Percentiles rank a stretch among this genome's conserved stretches.
phyloP scores from a whole-genome alignment of 2,113 vertebrate genomes.

The Hystrix cristata region DNA sequence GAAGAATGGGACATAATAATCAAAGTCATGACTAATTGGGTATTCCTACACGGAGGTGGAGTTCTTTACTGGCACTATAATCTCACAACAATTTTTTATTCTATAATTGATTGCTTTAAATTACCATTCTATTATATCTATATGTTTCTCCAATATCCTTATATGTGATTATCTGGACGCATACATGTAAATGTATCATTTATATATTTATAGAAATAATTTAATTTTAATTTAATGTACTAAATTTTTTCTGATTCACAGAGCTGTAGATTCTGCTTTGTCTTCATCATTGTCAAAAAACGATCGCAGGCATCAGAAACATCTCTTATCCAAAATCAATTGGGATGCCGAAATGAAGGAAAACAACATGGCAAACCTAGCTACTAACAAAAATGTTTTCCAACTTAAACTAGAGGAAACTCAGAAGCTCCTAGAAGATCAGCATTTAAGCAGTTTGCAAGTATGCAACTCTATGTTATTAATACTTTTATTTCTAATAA shows the following conservation, averaged over 20 bases:
- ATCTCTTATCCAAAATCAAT: conserved; percentile 83
- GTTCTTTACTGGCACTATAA: conserved; percentile 33
- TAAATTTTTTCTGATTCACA: conserved; percentile 84
- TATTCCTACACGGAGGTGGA: neutral
- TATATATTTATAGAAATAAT: conserved; percentile 52
- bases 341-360: conserved; percentile 87
- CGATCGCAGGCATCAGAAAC: conserved; percentile 81
- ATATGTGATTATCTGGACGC: conserved; percentile 76
- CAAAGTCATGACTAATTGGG: neutral
- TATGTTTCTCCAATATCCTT: conserved; percentile 79
- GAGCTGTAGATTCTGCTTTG: conserved; percentile 87
- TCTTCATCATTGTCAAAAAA: conserved; percentile 86
- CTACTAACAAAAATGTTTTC: conserved; percentile 84
- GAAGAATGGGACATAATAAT: neutral
- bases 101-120: conserved; percentile 28
- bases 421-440: conserved; percentile 87
- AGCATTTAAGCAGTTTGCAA: conserved; percentile 87
- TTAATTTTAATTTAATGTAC: conserved; percentile 73
- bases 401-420: conserved; percentile 88
- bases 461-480: conserved; percentile 82
- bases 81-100: conserved; percentile 60
- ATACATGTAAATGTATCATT: conserved; percentile 34
- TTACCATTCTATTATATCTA: neutral
- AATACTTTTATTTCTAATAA: conserved; percentile 50
- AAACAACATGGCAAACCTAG: conserved; percentile 79